Evolutionary conservation across 2,888 invertebrate genomes (phyloP).

Genomic region (Phalangium opilio): DNA sequence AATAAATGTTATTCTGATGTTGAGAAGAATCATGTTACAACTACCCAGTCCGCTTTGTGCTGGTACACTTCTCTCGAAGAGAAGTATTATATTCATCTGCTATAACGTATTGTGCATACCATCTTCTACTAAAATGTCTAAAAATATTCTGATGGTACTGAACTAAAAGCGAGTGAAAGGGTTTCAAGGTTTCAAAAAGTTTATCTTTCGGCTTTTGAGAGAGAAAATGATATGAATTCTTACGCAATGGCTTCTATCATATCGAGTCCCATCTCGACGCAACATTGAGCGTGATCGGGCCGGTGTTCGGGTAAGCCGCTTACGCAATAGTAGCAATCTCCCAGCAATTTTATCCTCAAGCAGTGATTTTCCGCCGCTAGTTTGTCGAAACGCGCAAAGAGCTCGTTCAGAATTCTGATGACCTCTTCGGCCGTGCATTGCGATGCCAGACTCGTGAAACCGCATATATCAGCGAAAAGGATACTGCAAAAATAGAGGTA

Average conservation of each 20-base stretch:
- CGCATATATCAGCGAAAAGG: slow-evolving; percentile 82
- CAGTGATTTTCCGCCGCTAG: slow-evolving; percentile 88
- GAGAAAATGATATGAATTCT: slow-evolving; percentile 37
- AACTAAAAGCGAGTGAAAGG: background rate
- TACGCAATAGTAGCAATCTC: slow-evolving; percentile 75
- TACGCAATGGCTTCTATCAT: slow-evolving; percentile 98
- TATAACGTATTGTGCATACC: too few relatives aligned
- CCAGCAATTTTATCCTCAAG: slow-evolving; percentile 84
- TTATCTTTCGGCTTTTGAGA: too few relatives aligned
- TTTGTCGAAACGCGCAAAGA: slow-evolving; percentile 78
- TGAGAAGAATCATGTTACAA: too few relatives aligned
- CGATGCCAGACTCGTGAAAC: slow-evolving; percentile 55
- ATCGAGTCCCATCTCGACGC: slow-evolving; percentile 95
- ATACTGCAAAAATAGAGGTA: slow-evolving; percentile 44
- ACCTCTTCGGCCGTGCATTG: slow-evolving; percentile 85
- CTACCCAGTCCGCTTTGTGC: too few relatives aligned
- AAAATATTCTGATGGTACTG: too few relatives aligned
- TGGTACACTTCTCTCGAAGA: too few relatives aligned
- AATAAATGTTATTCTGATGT: too few relatives aligned
- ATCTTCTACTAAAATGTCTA: too few relatives aligned
- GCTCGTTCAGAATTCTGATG: slow-evolving; percentile 70
- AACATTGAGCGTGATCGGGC: slow-evolving; percentile 86
- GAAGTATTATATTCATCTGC: too few relatives aligned
- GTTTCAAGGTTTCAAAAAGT: background rate
- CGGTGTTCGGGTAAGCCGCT: slow-evolving; percentile 77